Base-by-base conservation (phyloP, 1,140 invertebrate species). In the Aphis gossypii region DNA sequence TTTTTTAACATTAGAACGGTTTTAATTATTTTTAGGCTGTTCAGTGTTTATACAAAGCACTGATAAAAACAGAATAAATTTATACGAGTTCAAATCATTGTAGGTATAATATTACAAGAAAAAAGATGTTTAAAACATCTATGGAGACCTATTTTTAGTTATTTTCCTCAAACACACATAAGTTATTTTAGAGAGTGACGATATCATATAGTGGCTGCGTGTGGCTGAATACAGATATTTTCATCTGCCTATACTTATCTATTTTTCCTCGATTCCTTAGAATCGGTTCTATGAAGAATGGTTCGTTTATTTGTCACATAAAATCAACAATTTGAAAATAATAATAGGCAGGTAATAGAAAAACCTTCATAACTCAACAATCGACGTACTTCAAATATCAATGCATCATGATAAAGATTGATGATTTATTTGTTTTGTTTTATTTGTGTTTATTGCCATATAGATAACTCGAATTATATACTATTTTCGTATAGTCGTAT, bases 261-360 rank as follows among this genome's bases (percentile, higher is more conserved):
- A 18, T 4, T 86, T 44, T 86, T 86, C 25, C 76, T 46, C 3
- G 21, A 38, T 44, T 30, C 25, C 23, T 30, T 23, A 44, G 21
- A 18, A 86, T 86, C 9, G 23, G 41, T 44, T 25, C 46, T 30
- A 0, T 44, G 44, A 48, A 35, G 44, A 46, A 86, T 30, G 30
- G 14, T 48, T 48, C 5, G 30, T 88, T 88, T 88, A 30, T 88
- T 88, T 88, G 35, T 35, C 46, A 11, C 30, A 20, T 87, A 87
- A 51, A 48, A 87, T 87, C 86, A 46, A 88, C 46, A 48, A 23
- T 83, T 83, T 88, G n/a, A 54, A 51, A 54, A 88, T 35, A 88
- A 88, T 88, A 51, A 46, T 44, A 60, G 11, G 60, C 30, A n/a
- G 60, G 60, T n/a, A 86, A 89, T 54, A 8, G 48, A 54, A 89